Conservation (phyloP, 2,888 invertebrate genomes). For the Linnaemya tessellans region DNA sequence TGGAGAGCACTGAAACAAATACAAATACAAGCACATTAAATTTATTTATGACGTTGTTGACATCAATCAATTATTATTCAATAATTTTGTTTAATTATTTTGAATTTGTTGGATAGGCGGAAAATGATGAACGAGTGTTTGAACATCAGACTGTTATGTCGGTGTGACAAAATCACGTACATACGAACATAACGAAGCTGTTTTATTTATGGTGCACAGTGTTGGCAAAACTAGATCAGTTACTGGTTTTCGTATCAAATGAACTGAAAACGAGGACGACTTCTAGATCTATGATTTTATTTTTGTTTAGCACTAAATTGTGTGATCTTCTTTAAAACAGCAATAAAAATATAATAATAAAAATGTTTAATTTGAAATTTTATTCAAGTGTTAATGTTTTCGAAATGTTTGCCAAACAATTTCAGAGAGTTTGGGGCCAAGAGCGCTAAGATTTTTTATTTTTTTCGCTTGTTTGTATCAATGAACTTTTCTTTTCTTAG, state of each 20-base stretch:
- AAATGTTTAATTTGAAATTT: not conserved
- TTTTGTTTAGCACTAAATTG: not conserved
- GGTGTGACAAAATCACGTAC: conserved; percentile 2
- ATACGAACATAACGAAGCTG: not conserved
- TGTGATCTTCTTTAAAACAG: not conserved
- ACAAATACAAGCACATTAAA: not conserved
- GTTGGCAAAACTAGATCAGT: not conserved
- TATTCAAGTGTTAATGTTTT: conserved; percentile 28
- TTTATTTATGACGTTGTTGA: conserved; percentile 53
- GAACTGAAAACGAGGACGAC: too few relatives aligned
- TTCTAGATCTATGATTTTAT: not conserved
- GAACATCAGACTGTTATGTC: not conserved
- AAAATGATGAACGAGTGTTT: conserved; percentile 18
- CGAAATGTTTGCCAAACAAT: conserved; percentile 29
- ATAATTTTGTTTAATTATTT: conserved; percentile 56
- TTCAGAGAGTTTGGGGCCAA: conserved; percentile 3
- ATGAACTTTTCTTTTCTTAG: not conserved
- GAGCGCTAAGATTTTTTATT: not conserved
- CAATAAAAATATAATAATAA: not conserved
- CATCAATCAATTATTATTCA: conserved; percentile 60
- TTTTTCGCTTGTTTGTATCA: not conserved
- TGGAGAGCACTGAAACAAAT: not conserved
- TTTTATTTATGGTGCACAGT: not conserved
- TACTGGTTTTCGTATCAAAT: not conserved
- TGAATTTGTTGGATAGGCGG: conserved; percentile 38